Evolutionary conservation across 2,113 vertebrate species (phyloP).

Genomic region (Neomonachus schauinslandi): DNA sequence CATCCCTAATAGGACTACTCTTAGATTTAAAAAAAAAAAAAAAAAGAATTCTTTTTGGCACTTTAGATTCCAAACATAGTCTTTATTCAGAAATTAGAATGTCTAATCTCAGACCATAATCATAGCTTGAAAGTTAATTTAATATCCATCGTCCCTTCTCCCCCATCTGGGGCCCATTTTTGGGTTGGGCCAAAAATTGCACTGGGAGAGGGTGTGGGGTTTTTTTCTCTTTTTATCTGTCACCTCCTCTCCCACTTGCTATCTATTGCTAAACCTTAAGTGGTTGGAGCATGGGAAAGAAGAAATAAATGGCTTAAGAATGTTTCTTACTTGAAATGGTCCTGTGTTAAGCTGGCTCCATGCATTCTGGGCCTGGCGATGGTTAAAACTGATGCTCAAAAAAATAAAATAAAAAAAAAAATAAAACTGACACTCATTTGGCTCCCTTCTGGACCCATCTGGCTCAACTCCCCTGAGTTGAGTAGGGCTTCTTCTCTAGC

Average conservation of each 20-base stretch:
- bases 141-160: neutral
- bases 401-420: neutral
- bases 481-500: neutral
- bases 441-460: neutral
- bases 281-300: neutral
- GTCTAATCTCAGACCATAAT: neutral
- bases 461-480: neutral
- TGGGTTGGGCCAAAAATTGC: neutral
- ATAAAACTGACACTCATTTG: neutral
- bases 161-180: neutral
- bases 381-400: neutral
- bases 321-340: neutral
- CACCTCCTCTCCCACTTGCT: neutral
- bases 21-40: neutral
- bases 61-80: neutral
- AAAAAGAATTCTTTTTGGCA: neutral
- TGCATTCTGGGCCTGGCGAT: neutral
- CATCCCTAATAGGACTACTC: neutral
- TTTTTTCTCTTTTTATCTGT: neutral
- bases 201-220: neutral
- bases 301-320: neutral
- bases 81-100: neutral
- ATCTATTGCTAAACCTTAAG: neutral
- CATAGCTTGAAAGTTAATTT: neutral
- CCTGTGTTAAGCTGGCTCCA: neutral